Conservation (phyloP, 2,888 invertebrate genomes). For the Gari tellinella region DNA sequence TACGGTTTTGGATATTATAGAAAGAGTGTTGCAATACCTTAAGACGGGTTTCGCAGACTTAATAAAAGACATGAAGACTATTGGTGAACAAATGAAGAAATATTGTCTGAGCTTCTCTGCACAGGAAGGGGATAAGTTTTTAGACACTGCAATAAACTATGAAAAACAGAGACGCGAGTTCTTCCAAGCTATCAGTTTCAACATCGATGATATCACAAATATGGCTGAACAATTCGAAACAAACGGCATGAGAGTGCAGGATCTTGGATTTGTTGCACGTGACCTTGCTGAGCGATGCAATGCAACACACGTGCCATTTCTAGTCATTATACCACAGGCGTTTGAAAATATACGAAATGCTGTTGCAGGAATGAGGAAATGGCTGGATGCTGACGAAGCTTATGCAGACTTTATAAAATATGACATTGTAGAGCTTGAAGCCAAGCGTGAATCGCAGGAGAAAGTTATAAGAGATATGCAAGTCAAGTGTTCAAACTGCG, state of each 20-base stretch:
- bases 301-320: conserved; percentile 73
- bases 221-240: conserved; percentile 76
- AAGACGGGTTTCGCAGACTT: conserved; percentile 71
- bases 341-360: conserved; percentile 76
- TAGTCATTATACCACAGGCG: conserved; percentile 75
- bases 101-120: conserved; percentile 77
- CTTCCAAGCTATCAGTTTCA: conserved; percentile 63
- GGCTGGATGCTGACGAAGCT: conserved; percentile 75
- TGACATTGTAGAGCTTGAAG: conserved; percentile 73
- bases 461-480: conserved; percentile 63
- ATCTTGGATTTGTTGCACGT: conserved; percentile 72
- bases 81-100: conserved; percentile 71
- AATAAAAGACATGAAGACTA: conserved; percentile 61
- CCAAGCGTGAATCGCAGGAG: conserved; percentile 61
- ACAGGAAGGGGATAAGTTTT: conserved; percentile 68
- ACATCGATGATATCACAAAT: conserved; percentile 68
- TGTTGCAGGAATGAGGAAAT: conserved; percentile 65
- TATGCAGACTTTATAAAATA: conserved; percentile 74
- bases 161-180: conserved; percentile 75
- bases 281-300: conserved; percentile 70
- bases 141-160: conserved; percentile 78
- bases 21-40: conserved; percentile 60
- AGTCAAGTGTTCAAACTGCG: conserved; percentile 66
- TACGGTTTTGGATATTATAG: conserved; percentile 57
- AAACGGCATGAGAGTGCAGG: conserved; percentile 66